Percentiles rank a stretch among this genome's conserved stretches.
These are phyloP conservation scores for Aphidius gifuensis DNA, from an alignment of 1,140 invertebrate genomes.

Conservation along the genomic window DNA sequence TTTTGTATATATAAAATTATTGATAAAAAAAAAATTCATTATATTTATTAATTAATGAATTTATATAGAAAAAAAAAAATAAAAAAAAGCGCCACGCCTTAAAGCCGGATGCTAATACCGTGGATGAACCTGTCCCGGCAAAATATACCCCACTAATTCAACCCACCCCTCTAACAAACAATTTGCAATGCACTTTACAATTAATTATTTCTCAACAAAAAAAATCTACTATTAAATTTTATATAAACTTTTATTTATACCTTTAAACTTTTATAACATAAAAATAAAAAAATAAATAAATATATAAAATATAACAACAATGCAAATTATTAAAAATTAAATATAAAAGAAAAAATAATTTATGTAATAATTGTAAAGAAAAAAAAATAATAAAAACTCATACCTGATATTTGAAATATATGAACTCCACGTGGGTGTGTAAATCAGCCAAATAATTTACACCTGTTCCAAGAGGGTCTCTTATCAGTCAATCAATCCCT, in stretches of 20 bases:
- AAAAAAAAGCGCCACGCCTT: constrained; percentile 12
- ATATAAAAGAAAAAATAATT: not conserved
- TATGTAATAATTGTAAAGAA: not conserved
- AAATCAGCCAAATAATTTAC: constrained; percentile 9
- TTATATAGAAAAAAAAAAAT: no score
- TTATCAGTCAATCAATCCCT: no score
- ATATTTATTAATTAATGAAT: no score
- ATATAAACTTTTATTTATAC: no score
- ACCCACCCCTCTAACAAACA: constrained; percentile 6
- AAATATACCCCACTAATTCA: constrained; percentile 22
- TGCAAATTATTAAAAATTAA: not conserved
- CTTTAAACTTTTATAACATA: not conserved
- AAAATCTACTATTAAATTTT: no score
- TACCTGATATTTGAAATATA: not conserved
- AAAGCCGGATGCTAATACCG: constrained; percentile 17
- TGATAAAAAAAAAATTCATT: no score
- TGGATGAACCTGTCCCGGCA: constrained; percentile 7
- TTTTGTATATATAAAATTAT: no score
- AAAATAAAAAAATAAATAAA: not conserved
- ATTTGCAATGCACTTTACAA: constrained; percentile 11
- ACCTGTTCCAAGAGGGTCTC: constrained; percentile 1
- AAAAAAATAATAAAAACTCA: not conserved
- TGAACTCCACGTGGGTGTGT: not conserved
- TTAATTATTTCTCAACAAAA: not conserved
- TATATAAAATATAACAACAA: not conserved